Evolutionary conservation across 2,888 invertebrate species (phyloP).

Genomic region (Agapostemon virescens): DNA sequence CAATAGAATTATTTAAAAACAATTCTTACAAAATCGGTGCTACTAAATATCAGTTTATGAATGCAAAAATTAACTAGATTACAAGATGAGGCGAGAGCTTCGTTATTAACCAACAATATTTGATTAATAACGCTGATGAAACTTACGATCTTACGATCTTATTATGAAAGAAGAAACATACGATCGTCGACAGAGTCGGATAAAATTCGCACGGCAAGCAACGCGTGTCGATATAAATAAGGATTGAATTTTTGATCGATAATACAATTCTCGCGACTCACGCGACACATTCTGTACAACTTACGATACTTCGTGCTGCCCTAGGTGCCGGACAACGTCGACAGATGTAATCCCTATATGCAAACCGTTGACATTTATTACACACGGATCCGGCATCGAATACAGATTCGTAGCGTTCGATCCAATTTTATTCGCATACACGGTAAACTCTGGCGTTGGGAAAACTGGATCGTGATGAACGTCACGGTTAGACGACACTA

Average conservation of each 20-base stretch:
- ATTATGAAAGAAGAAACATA: too few relatives aligned
- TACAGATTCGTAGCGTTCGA: conserved; percentile 84
- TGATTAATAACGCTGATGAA: too few relatives aligned
- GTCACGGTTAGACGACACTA: conserved; percentile 90
- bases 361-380: conserved; percentile 89
- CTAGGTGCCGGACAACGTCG: conserved; percentile 91
- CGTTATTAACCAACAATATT: too few relatives aligned
- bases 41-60: too few relatives aligned
- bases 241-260: background rate
- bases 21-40: too few relatives aligned
- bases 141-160: too few relatives aligned
- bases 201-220: too few relatives aligned
- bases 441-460: conserved; percentile 90
- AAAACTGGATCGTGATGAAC: conserved; percentile 89
- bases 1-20: too few relatives aligned
- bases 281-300: conserved; percentile 68
- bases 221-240: too few relatives aligned
- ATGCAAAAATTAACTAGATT: too few relatives aligned
- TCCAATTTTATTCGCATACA: conserved; percentile 77
- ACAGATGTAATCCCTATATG: conserved; percentile 90
- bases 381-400: conserved; percentile 90
- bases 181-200: too few relatives aligned
- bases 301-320: conserved; percentile 90
- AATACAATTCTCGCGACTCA: background rate
- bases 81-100: too few relatives aligned